phyloP scores from a whole-genome alignment of 2,797 vertebrate genomes.

The Protosalanx chinensis region DNA sequence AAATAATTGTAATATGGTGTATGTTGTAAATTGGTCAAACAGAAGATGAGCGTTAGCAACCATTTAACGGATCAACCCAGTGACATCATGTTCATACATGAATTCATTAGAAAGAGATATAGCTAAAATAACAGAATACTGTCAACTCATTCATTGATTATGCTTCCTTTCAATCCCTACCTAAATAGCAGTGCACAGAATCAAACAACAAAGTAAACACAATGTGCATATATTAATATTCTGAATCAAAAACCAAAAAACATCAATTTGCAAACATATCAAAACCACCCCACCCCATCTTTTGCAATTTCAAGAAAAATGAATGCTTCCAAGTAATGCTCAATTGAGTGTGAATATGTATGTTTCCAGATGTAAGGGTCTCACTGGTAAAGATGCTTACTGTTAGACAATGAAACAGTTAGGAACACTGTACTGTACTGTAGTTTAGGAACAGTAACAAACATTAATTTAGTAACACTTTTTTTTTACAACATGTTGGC shows the following conservation, averaged over 20 bases:
- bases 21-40: too few species aligned
- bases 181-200: conserved; percentile 58
- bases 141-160: conserved; percentile 67
- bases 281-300: conserved; percentile 57
- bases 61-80: conserved; percentile 27
- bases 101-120: not conserved
- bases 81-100: conserved; percentile 45
- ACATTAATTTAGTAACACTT: not conserved
- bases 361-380: conserved; percentile 45
- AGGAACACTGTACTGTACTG: too few species aligned
- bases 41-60: too few species aligned
- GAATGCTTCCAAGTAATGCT: conserved; percentile 70
- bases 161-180: conserved; percentile 50
- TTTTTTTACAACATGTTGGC: not conserved
- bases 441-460: not conserved
- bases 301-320: conserved; percentile 56
- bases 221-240: conserved; percentile 58
- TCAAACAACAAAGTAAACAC: conserved; percentile 52
- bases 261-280: conserved; percentile 71
- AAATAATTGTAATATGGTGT: too few species aligned
- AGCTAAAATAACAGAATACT: conserved; percentile 17
- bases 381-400: conserved; percentile 45
- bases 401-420: not conserved
- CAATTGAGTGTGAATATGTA: conserved; percentile 17
- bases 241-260: conserved; percentile 60